These are phyloP conservation scores for Lasioglossum marginatum DNA, from an alignment of 2,888 invertebrate genomes.

Conservation along the genomic window DNA sequence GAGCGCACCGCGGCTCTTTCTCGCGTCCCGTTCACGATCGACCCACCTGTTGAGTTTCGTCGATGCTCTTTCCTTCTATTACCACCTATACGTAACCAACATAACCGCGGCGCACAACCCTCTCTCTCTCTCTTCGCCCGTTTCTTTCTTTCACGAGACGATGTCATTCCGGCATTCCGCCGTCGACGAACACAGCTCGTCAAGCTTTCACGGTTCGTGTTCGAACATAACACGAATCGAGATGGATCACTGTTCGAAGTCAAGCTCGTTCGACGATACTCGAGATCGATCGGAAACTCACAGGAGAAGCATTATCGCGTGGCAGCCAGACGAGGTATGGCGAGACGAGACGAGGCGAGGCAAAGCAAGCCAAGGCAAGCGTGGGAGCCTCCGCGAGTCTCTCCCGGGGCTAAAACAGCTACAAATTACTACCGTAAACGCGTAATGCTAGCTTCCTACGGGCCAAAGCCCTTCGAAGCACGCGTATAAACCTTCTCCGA, in stretches of 20 bases:
- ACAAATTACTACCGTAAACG: constrained; percentile 79
- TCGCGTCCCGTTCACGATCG: constrained; percentile 46
- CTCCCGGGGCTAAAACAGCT: constrained; percentile 57
- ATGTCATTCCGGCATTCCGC: neutral
- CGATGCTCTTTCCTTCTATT: constrained; percentile 14
- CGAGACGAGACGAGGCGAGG: neutral
- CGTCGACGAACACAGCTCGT: neutral
- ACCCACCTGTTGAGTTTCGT: constrained; percentile 65
- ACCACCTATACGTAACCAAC: neutral
- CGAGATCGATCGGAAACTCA: neutral
- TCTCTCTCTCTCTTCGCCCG: too few species aligned
- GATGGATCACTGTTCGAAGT: neutral
- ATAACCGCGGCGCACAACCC: neutral
- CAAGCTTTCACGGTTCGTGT: neutral
- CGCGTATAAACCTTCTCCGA: constrained; percentile 59
- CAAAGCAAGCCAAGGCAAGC: constrained; percentile 53
- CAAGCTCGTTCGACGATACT: neutral
- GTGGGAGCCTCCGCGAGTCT: constrained; percentile 74
- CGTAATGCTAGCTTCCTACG: constrained; percentile 72
- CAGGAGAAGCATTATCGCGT: constrained; percentile 69
- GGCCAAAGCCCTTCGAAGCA: constrained; percentile 61
- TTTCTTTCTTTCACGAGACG: neutral
- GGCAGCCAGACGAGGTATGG: constrained; percentile 53
- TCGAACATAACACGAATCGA: neutral
- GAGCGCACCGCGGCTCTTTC: constrained; percentile 54